Conservation (phyloP, 2,797 vertebrate genomes). For the Platyrinchus mystaceus region DNA sequence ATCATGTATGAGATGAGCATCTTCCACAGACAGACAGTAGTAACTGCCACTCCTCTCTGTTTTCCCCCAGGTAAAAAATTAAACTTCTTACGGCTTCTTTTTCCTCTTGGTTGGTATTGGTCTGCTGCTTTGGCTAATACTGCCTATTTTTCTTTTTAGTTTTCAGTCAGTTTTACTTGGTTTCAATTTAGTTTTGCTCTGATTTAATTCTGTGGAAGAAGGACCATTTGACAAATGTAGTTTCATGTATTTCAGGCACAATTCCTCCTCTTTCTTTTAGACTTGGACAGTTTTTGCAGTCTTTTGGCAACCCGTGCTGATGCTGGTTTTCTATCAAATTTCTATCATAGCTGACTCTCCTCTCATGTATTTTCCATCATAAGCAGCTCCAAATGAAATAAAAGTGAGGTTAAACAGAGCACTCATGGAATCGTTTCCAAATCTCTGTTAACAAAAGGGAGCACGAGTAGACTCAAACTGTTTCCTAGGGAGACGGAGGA, state of each 20-base stretch:
- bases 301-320: neutral
- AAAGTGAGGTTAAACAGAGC: neutral
- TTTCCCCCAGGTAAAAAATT: neutral
- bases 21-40: neutral
- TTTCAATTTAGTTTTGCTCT: neutral
- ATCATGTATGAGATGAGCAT: neutral
- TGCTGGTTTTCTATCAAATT: neutral
- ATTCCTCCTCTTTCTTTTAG: neutral
- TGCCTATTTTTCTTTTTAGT: neutral
- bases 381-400: neutral
- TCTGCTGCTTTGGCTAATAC: neutral
- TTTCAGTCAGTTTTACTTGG: neutral
- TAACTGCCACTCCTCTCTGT: neutral
- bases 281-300: neutral
- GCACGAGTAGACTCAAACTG: neutral
- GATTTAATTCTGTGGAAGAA: neutral
- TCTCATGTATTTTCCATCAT: neutral
- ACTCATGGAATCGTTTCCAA: neutral
- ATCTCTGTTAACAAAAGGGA: neutral
- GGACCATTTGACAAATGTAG: neutral
- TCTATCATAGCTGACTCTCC: neutral
- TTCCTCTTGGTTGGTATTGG: neutral
- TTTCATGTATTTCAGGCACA: neutral
- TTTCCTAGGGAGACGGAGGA: neutral
- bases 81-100: neutral